Evolutionary conservation across 1,140 invertebrate genomes (phyloP).

Genomic region (Phthorimaea operculella): DNA sequence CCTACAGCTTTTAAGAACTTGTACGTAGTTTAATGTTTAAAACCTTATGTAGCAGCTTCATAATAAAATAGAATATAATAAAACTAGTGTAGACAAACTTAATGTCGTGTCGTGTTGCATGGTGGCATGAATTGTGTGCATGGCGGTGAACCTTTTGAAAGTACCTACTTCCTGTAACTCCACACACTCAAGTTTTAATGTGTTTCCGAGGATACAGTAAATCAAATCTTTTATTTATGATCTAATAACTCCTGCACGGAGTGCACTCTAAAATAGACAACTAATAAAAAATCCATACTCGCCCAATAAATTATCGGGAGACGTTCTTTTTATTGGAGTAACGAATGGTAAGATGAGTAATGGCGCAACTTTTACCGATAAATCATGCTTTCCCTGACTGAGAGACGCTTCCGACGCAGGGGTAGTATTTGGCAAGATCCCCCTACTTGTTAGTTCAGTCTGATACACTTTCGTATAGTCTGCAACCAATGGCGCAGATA

Average conservation of each 20-base stretch:
- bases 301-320: constrained; percentile 59
- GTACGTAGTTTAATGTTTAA: too few species aligned
- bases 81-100: too few species aligned
- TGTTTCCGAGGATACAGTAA: constrained; percentile 24
- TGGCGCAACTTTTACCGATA: constrained; percentile 61
- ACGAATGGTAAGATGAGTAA: constrained; percentile 65
- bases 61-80: too few species aligned
- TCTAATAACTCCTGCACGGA: constrained; percentile 28
- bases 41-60: too few species aligned
- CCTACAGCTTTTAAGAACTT: too few species aligned
- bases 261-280: constrained; percentile 52
- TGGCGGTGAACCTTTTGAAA: too few species aligned
- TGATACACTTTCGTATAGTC: constrained; percentile 41
- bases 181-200: constrained; percentile 8
- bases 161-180: background rate
- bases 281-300: constrained; percentile 57
- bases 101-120: too few species aligned
- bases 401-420: constrained; percentile 41
- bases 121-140: too few species aligned
- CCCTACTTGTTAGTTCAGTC: constrained; percentile 44
- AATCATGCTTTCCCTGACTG: constrained; percentile 55
- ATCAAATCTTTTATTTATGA: constrained; percentile 41
- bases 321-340: constrained; percentile 65
- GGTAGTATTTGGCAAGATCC: constrained; percentile 49
- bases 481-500: constrained; percentile 33